These are phyloP conservation scores for Bursaphelenchus okinawaensis DNA, from an alignment of 2,888 invertebrate species.

Conservation along the genomic window DNA sequence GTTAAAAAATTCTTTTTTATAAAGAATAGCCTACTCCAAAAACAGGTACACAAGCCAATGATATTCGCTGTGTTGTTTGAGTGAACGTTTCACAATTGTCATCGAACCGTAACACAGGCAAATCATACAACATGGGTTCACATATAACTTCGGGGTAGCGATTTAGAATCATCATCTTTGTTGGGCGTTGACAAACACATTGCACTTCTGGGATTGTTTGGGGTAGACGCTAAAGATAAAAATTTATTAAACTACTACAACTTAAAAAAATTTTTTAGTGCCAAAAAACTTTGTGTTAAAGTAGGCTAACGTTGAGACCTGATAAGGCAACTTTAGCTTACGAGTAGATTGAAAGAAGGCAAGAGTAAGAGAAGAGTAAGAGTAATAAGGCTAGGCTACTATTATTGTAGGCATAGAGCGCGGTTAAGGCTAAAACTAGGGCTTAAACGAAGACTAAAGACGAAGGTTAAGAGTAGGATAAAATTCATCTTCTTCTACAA, in stretches of 20 bases:
- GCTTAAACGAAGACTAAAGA: too few relatives aligned
- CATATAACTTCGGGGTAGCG: conserved; percentile 6
- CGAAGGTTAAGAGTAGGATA: too few relatives aligned
- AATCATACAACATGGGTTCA: conserved; percentile 6
- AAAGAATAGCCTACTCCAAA: background rate
- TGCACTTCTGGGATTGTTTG: conserved; percentile 13
- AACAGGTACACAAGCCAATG: conserved; percentile 12
- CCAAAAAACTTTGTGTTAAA: too few relatives aligned
- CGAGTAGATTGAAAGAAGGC: too few relatives aligned
- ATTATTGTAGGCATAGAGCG: too few relatives aligned
- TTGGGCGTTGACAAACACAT: conserved; percentile 5
- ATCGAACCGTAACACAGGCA: conserved; percentile 8
- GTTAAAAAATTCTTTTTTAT: background rate
- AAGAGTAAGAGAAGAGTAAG: too few relatives aligned
- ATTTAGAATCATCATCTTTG: conserved; percentile 7
- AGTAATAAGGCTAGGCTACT: too few relatives aligned
- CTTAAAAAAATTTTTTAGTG: too few relatives aligned
- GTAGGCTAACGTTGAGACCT: too few relatives aligned
- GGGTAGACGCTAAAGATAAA: conserved; percentile 1
- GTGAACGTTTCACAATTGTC: background rate
- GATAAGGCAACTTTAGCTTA: too few relatives aligned
- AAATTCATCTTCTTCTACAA: too few relatives aligned
- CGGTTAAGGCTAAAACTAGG: too few relatives aligned
- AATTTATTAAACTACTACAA: background rate
- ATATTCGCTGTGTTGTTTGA: conserved; percentile 7